Evolutionary conservation across 2,113 vertebrate species (phyloP), one percentile per base, ranked within the genome.

Genomic region (Erythrocebus patas): DNA sequence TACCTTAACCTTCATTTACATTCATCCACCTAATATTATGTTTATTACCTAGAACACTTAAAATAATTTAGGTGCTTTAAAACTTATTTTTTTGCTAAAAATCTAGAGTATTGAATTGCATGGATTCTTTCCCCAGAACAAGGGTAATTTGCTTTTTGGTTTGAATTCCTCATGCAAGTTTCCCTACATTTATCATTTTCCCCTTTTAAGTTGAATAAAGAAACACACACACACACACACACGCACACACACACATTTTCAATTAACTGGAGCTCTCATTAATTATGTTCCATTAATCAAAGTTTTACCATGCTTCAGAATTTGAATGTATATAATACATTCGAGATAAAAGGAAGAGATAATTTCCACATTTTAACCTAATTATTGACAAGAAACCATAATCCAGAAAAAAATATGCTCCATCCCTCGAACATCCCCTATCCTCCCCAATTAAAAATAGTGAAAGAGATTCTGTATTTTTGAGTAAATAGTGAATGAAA

Each of bases 251-350:
- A 85, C 38, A 81, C 22, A 68, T 23, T 91, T 91, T 94, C 61
- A 82, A 68, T 90, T 95, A 94, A 68, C 25, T 68, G 14, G 52
- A 45, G 38, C 23, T 83, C 16, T 61, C 8, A 64, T 94, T 95
- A 91, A 95, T 97, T 91, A 50, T 79, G 9, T 83, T 83, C 38
- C 68, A 83, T 92, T 86, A 95, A 95, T 95, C 40, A 88, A 78
- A 80, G 40, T 79, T 94, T 84, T 70, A 70, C 72, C 30, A 73
- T n/a, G 45, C 16, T 92, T 38, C 3, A 45, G 52, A 40, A 55
- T 94, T 59, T 66, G 30, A 96, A 57, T 66, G 35, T 59, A 43
- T 18, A 76, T 43, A 73, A 80, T 88, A 35, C 61, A 84, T 72
- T 91, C 84, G 40, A 16, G 45, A 57, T 81, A 90, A 75, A 89